phyloP scores from a whole-genome alignment of 2,797 vertebrate genomes.

The Sebastes reedi region DNA sequence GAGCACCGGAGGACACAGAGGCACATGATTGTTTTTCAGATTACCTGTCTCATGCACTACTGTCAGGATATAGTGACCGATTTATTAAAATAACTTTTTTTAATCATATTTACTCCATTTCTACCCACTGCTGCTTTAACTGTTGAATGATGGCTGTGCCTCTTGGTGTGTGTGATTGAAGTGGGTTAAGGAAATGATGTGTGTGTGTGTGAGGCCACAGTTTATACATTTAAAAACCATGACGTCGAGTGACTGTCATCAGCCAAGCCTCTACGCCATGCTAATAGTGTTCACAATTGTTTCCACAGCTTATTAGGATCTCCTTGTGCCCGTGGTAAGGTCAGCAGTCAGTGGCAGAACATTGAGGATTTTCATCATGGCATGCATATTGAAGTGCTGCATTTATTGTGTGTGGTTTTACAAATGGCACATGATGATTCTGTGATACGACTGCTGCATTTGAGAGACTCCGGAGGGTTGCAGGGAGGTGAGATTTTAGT shows the following conservation, averaged over 20 bases:
- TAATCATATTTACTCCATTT: too few species aligned
- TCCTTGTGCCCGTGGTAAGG: not conserved
- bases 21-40: too few species aligned
- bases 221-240: constrained; percentile 53
- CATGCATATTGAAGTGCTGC: not conserved
- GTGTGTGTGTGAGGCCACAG: constrained; percentile 37
- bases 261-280: not conserved
- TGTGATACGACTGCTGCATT: not conserved
- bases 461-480: not conserved
- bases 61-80: too few species aligned
- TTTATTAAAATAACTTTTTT: too few species aligned
- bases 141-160: constrained; percentile 44
- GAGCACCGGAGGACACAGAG: too few species aligned
- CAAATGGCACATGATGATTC: constrained; percentile 19
- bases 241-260: constrained; percentile 52
- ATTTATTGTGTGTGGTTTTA: not conserved
- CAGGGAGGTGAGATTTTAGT: constrained; percentile 51
- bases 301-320: not conserved
- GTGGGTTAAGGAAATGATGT: constrained; percentile 34
- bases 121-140: not conserved
- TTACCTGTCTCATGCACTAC: too few species aligned
- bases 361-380: not conserved
- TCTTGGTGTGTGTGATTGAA: constrained; percentile 35
- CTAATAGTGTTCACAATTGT: constrained; percentile 33
- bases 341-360: constrained; percentile 25